Percentiles rank a stretch among this genome's conserved stretches.
Evolutionary conservation across 1,140 invertebrate genomes (phyloP).

Genomic region (Vanessa tameamea): DNA sequence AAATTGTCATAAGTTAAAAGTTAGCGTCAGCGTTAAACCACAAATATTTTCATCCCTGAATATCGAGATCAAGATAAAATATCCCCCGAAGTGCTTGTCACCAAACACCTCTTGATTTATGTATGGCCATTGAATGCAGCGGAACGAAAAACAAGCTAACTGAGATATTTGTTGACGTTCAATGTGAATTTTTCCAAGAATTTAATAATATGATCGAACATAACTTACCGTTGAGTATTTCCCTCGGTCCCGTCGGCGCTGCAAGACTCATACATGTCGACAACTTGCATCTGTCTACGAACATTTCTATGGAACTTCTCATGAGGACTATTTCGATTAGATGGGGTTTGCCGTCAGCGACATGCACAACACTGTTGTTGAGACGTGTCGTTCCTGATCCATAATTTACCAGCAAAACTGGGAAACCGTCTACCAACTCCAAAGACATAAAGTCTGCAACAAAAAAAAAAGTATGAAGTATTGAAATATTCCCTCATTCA

Average conservation of each 20-base stretch:
- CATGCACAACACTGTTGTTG: slow-evolving; percentile 86
- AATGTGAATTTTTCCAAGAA: not conserved
- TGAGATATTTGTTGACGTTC: not conserved
- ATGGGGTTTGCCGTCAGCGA: slow-evolving; percentile 90
- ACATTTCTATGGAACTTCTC: slow-evolving; percentile 86
- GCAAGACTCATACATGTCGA: slow-evolving; percentile 87
- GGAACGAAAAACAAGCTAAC: slow-evolving; percentile 3
- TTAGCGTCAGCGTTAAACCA: slow-evolving; percentile 2
- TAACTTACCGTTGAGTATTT: slow-evolving; percentile 86
- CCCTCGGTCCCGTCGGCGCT: slow-evolving; percentile 85
- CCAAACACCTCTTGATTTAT: slow-evolving; percentile 31
- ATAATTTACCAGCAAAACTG: slow-evolving; percentile 93
- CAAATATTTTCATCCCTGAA: slow-evolving; percentile 11
- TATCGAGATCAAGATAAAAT: slow-evolving; percentile 12
- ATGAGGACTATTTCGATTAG: slow-evolving; percentile 90
- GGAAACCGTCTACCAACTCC: slow-evolving; percentile 92
- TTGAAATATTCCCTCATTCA: not conserved
- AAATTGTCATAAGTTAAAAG: slow-evolving; percentile 15
- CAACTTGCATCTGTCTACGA: slow-evolving; percentile 87
- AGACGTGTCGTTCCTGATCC: slow-evolving; percentile 90
- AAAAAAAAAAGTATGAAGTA: slow-evolving; percentile 10
- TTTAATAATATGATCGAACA: not conserved
- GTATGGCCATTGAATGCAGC: not conserved
- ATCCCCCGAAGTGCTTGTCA: slow-evolving; percentile 18
- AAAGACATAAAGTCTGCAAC: slow-evolving; percentile 93